Base-by-base conservation (phyloP, 2,113 vertebrate genomes). In the Chaetops frenatus region DNA sequence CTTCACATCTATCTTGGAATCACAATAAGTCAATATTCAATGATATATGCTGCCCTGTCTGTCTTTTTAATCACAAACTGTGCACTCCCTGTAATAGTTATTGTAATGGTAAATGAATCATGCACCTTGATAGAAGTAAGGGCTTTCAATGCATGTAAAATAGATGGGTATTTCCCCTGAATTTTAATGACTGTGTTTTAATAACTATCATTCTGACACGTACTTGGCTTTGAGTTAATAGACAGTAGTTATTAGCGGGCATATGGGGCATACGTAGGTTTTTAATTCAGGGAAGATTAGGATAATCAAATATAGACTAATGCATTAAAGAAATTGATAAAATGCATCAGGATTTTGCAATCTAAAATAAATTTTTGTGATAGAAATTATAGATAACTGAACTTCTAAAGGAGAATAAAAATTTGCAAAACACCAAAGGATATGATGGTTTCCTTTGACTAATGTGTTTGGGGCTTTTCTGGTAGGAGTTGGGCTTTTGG, bases 21-120 rank as follows among this genome's bases (percentile, higher is more conserved):
- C 53, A 74, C 65, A 81, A 51, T 76, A 92, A 97, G 82, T 84
- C 91, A 97, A 92, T 86, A 96, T 91, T 65, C 72, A 92, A 60
- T 81, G 45, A 45, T 88, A 81, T 31, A 84, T 44, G 44, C 69
- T 96, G 58, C 20, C 51, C 35, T 86, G 22, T 42, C 71, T 95
- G 92, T 88, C 51, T 60, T 90, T 88, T 70, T 73, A 96, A 95
- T 91, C 51, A 51, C 19, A 88, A 90, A 62, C 9, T 62, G 23
- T n/a, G 35, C 50, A 28, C 60, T 42, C 40, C 35, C 19, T 89
- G 19, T 81, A 81, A 81, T 36, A 93, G 45, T 79, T 73, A 91
- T 93, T 96, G 48, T 67, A 90, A 81, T 54, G 82, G 25, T 60
- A 58, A 94, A 90, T 95, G 73, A 92, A 79, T 73, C 50, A 78